Conservation (phyloP, 1,140 invertebrate genomes). For the Drosophila seguyi region DNA sequence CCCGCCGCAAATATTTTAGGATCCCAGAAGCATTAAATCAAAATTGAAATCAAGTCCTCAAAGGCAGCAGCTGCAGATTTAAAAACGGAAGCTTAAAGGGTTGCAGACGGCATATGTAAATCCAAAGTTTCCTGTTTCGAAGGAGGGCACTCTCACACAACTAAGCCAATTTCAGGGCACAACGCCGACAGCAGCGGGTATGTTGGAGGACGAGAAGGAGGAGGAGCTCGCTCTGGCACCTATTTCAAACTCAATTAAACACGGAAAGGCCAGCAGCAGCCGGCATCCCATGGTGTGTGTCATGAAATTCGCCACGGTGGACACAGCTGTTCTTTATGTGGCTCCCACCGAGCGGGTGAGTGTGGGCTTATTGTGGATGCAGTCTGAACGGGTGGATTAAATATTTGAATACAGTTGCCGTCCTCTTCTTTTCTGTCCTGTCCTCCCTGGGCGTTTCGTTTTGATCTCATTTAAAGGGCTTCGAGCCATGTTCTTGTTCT, state of each 20-base stretch:
- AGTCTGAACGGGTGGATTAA: conserved; percentile 40
- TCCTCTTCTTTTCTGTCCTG: neutral
- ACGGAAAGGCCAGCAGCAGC: conserved; percentile 49
- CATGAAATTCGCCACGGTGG: conserved; percentile 50
- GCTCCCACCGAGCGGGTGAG: conserved; percentile 7
- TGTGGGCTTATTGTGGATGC: conserved; percentile 28
- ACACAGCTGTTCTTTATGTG: conserved; percentile 61
- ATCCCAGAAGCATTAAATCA: conserved; percentile 24
- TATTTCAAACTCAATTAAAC: conserved; percentile 84
- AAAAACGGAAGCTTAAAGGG: conserved; percentile 9
- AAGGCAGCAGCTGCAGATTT: neutral
- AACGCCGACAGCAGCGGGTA: neutral
- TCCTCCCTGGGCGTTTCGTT: conserved; percentile 33
- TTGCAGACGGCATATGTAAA: conserved; percentile 8
- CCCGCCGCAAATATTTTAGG: conserved; percentile 20
- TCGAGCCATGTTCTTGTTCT: conserved; percentile 32
- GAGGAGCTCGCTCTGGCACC: conserved; percentile 46
- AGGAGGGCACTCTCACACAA: conserved; percentile 37
- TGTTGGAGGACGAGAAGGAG: conserved; percentile 21
- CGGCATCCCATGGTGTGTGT: conserved; percentile 13
- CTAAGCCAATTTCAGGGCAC: conserved; percentile 75
- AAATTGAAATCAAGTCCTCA: conserved; percentile 58
- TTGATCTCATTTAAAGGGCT: conserved; percentile 57
- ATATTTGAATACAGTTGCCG: conserved; percentile 57
- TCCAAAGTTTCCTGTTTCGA: conserved; percentile 16